A percentile compares a stretch with the other conserved stretches of the same genome.
These are phyloP conservation scores for Pseudomyrmex pallidus DNA, from an alignment of 1,140 invertebrate species.

Conservation along the genomic window DNA sequence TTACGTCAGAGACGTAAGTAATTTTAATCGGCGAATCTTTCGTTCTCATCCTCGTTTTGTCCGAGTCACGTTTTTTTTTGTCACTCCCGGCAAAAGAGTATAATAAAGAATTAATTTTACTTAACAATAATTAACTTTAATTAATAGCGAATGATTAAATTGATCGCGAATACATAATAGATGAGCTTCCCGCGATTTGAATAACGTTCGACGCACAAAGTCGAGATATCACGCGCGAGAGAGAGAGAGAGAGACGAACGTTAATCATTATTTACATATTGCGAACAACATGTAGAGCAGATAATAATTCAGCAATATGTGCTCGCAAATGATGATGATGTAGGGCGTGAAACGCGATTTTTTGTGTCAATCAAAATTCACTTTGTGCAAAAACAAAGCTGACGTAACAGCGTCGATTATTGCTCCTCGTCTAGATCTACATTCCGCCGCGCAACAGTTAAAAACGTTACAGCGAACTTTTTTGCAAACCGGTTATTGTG, in stretches of 20 bases:
- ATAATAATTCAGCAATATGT: neutral
- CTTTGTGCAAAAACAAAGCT: neutral
- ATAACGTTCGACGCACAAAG: no score
- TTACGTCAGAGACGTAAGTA: neutral
- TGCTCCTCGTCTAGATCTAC: neutral
- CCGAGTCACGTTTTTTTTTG: no score
- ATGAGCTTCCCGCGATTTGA: no score
- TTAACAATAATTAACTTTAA: neutral
- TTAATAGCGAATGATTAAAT: neutral
- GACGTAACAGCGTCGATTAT: conserved; percentile 6
- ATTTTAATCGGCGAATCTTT: neutral
- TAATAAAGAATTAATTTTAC: neutral
- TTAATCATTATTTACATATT: no score
- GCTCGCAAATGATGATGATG: neutral
- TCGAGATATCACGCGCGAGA: no score
- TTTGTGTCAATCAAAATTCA: neutral
- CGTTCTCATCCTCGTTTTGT: neutral
- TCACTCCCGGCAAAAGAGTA: neutral
- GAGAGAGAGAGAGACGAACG: no score
- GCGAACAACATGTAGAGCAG: neutral
- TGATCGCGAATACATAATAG: neutral
- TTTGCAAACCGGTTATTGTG: conserved; percentile 4
- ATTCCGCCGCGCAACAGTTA: neutral
- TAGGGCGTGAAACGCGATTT: neutral
- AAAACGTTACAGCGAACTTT: neutral